These are phyloP conservation scores for Halisarca cf. caerulea DNA, from an alignment of 37 sponge, comb jelly and placozoan genomes.

Conservation along the genomic window DNA sequence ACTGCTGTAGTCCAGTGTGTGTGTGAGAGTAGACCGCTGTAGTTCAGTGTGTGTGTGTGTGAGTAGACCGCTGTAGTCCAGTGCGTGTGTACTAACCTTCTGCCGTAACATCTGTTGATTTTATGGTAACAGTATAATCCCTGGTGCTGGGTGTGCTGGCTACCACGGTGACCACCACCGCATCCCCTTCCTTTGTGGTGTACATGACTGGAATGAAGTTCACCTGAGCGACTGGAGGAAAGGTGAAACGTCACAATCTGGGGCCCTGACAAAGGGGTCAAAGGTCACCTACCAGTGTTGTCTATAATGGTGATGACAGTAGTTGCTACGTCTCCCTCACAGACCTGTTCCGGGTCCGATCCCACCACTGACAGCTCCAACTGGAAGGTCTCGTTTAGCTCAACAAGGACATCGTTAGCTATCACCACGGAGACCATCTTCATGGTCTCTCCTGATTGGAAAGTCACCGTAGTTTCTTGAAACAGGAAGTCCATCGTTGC, in stretches of 20 bases:
- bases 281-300: conserved; percentile 10
- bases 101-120: background rate
- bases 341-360: background rate
- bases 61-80: too few relatives aligned
- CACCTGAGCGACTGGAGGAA: background rate
- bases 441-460: background rate
- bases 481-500: conserved; percentile 2
- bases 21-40: too few relatives aligned
- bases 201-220: background rate
- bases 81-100: background rate
- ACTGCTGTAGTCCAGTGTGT: too few relatives aligned
- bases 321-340: background rate
- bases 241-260: too few relatives aligned
- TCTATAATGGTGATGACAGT: conserved; percentile 28
- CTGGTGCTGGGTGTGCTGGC: background rate
- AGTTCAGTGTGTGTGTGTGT: too few relatives aligned
- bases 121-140: background rate
- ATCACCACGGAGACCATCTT: background rate
- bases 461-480: background rate
- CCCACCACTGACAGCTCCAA: background rate
- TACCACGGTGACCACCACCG: background rate
- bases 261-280: too few relatives aligned
- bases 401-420: background rate
- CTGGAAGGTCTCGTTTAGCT: background rate
- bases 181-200: background rate